Base-by-base conservation (phyloP, 2,113 vertebrate species). In the Corydoras maculifer region DNA sequence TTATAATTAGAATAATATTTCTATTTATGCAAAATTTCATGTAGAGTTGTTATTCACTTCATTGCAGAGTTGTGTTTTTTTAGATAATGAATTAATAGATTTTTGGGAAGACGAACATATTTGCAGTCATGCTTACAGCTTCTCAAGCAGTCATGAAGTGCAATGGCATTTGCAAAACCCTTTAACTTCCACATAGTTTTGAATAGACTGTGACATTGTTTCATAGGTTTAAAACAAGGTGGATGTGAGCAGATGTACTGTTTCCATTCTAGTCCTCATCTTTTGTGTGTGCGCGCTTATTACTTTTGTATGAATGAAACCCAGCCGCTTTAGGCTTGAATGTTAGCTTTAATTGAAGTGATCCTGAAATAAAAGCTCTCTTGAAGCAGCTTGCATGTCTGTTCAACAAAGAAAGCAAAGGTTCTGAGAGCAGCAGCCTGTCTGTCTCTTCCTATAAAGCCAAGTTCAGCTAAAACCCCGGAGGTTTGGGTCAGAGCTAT, bases 381-480 rank as follows among this genome's bases (percentile, higher is more conserved):
- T 25, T 49, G 67, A 69, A 32, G 30, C 61, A 49, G 51, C 50
- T 58, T 62, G 62, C 4, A 25, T 62, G 62, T 65, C 66, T 73
- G 70, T 61, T 77, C 54, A 72, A 63, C 70, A 72, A 51, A 66
- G 70, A 59, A 73, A 73, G 59, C 60, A 74, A 55, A 68, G 43
- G 2, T 5, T 55, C 54, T 57, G 57, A 57, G 35, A 60, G 63
- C 55, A 71, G 60, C 60, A 59, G 78, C 51, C 64, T 10, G 49
- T 12, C 64, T 59, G 32, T 65, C 68, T 59, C 65, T 15, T 68
- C 72, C 65, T 31, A 61, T 72, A 65, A 69, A 67, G 49, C 54
- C 57, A 43, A 65, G 59, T 14, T 11, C 31, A 58, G 18, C 74
- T 68, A 32, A 76, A 59, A 50, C 75, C 75, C 72, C 13, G 29